phyloP scores from a whole-genome alignment of 2,113 vertebrate genomes.

The Eubucco bourcierii region DNA sequence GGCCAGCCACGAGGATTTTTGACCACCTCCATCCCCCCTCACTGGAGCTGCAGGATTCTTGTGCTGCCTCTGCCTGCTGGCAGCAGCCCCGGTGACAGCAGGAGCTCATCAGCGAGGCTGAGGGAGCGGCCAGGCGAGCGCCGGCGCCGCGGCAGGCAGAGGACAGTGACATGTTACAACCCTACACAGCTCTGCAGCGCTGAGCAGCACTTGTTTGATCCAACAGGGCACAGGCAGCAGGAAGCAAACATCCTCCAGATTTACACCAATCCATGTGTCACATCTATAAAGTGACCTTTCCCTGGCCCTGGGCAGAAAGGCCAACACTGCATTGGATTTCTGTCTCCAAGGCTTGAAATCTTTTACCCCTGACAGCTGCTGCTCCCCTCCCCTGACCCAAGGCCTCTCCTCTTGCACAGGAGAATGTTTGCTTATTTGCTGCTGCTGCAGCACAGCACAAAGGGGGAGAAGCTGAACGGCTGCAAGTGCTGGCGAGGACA shows the following conservation, averaged over 20 bases:
- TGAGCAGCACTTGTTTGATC: conserved; percentile 66
- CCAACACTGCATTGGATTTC: conserved; percentile 68
- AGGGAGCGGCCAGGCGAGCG: conserved; percentile 55
- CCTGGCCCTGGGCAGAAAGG: conserved; percentile 69
- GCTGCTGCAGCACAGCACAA: conserved; percentile 8
- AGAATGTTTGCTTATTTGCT: conserved; percentile 59
- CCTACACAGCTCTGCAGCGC: conserved; percentile 23
- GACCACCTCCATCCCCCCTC: conserved; percentile 6
- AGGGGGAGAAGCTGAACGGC: not conserved
- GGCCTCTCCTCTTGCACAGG: conserved; percentile 28
- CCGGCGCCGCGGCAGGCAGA: conserved; percentile 41
- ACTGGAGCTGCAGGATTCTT: not conserved
- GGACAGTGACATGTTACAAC: conserved; percentile 68
- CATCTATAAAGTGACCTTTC: conserved; percentile 75
- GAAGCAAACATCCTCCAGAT: conserved; percentile 70
- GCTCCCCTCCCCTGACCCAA: conserved; percentile 45
- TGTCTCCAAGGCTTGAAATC: conserved; percentile 73
- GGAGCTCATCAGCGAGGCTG: conserved; percentile 44
- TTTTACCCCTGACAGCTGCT: conserved; percentile 72
- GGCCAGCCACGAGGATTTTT: not conserved
- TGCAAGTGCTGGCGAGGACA: not conserved
- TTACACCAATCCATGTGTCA: conserved; percentile 68
- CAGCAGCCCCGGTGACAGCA: conserved; percentile 27
- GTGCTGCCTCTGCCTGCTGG: conserved; percentile 40
- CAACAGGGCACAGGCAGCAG: conserved; percentile 62